Base-by-base conservation (phyloP, 1,140 invertebrate genomes). In the Stenopsyche tienmushanensis region DNA sequence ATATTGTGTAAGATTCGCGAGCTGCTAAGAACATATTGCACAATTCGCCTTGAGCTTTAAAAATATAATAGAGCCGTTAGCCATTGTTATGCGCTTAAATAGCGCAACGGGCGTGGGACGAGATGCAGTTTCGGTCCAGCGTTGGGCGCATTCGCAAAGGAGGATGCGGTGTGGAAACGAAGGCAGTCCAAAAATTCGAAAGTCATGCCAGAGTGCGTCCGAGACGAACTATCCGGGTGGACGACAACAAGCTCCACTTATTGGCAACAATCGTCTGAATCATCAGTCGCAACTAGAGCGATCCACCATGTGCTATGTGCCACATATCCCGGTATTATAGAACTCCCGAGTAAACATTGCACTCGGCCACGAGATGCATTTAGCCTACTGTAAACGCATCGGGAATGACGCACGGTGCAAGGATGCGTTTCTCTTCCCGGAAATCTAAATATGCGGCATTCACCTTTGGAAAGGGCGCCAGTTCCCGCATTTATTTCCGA, bases 391-490 rank as follows among this genome's bases (percentile, higher is more conserved):
- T 47, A 47, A 47, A 47, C 44, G 44, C 44, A 47, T 18, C 44
- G 44, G 10, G 44, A 20, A 15, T 47, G 44, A 47, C 44, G 44
- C 44, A 47, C 44, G 44, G 7, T 15, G 44, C 44, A 13, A 20
- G 10, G 44, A 47, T 47, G 41, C 7, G 42, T 47, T 42, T 21
- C 44, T 18, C 57, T 60, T 60, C 57, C 57, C 29, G 57, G 42
- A 60, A 60, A 60, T 47, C 57, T 47, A 47, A 60, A 60, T 21
- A 44, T 42, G 55, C 39, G 13, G 10, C 25, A 34, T 34, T 34
- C 13, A 13, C 29, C 29, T 5, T 13, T 34, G 29, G 13, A 13
- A 13, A 34, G n/a, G n/a, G n/a, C n/a, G n/a, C n/a, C n/a, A n/a
- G n/a, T n/a, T n/a, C n/a, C n/a, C n/a, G n/a, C n/a, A n/a, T n/a